Base-by-base conservation (phyloP, 2,113 vertebrate genomes). In the Oryzias celebensis region DNA sequence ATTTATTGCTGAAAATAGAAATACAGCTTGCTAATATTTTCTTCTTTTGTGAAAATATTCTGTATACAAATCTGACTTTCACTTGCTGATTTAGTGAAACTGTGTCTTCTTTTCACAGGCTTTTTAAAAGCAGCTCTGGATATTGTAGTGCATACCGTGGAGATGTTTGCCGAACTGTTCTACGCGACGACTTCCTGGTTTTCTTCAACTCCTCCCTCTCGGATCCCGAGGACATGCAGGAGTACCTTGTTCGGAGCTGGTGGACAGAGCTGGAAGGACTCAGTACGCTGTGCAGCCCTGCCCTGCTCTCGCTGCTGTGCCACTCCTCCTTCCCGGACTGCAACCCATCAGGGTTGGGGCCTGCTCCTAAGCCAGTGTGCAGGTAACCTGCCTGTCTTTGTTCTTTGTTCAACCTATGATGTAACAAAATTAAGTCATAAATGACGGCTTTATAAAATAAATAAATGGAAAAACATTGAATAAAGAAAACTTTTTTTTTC, bases 111-210 rank as follows among this genome's bases (percentile, higher is more conserved):
- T 69, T 24, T 17, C 4, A 70, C 81, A 97, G 94, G 78, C 83
- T 95, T 12, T 97, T 96, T 82, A 96, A 93, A 81, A 93, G 94
- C 45, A 89, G 88, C 0, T 8, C 90, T 58, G 96, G 96, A 23
- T 98, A 96, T 90, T 98, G 96, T 80, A 93, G 93, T 52, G 92
- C 91, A 0, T 98, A 99, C 83, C 90, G 92, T 66, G 96, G 97
- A 45, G 93, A 96, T n/a, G 89, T 93, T 52, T 99, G 97, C 57
- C 89, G 83, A 41, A 44, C 65, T 13, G 56, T 92, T 44, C 87
- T 98, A 74, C 86, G 28, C 0, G 92, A 86, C 16, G 92, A 94
- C 10, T 71, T 88, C 10, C 92, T 97, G 75, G 93, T 99, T 68
- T 99, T 98, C 90, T 98, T 96, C 82, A 98, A 98, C 87, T 90